Base-by-base conservation (phyloP, 2,888 invertebrate genomes). In the Prosopocoilus inquinatus region DNA sequence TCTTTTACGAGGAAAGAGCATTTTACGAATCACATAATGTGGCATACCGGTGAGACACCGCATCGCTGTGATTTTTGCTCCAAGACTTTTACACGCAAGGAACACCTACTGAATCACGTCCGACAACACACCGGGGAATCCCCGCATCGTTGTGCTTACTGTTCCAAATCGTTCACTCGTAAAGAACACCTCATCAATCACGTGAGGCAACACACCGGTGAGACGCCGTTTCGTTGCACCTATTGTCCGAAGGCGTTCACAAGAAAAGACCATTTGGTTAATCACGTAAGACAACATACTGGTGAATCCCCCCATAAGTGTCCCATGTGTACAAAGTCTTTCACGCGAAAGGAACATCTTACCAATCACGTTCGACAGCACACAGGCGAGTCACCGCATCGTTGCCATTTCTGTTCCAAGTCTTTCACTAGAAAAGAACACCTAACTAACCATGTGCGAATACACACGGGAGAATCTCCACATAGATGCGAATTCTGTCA, bases 1-100 rank as follows among this genome's bases (percentile, higher is more conserved):
- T 88, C 90, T 65, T 92, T 92, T 78, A 91, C 91, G 58, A 83
- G 91, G 74, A 92, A 91, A 81, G 92, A 92, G 80, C 91, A 92
- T 79, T 91, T 90, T 81, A 90, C 89, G 84, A 91, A 91, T 81
- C 91, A 91, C 80, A 90, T 91, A 76, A 82, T 91, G 84, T 91
- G 91, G 91, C 91, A 91, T 77, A 90, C 91, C 1, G 57, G 57
- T 1, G 90, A 89, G 73, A 88, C 89, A 1, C 89, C 89, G 13
- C 89, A 89, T 73, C 84, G 89, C 44, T 89, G 89, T 71, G 88
- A 89, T 72, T 89, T 88, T 76, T 89, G 89, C 73, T 88, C 88
- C 15, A 89, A 89, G 75, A 88, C 89, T 4, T 89, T 89, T 74
- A 89, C 89, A 0, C 82, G 89, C 63, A 89, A 89, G 72, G 89